These are phyloP conservation scores for Trichogramma pretiosum DNA, from an alignment of 1,140 invertebrate species.

Conservation along the genomic window DNA sequence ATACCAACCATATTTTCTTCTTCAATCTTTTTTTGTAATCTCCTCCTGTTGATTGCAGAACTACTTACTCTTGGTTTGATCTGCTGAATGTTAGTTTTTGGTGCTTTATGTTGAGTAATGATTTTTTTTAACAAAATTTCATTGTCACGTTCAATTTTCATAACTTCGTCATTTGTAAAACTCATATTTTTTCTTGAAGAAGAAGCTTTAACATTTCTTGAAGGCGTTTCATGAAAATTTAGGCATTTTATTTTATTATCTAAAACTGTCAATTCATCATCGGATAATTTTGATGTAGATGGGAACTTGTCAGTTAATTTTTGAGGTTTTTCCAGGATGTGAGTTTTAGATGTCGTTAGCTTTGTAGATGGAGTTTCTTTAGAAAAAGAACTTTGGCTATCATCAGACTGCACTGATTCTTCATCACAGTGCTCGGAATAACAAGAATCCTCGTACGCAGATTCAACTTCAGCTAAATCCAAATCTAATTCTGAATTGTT, in stretches of 20 bases:
- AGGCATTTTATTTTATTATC: constrained; percentile 8
- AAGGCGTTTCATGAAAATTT: constrained; percentile 2
- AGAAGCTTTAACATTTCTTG: background rate
- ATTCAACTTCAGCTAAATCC: constrained; percentile 21
- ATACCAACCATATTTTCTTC: constrained; percentile 33
- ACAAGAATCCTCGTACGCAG: constrained; percentile 29
- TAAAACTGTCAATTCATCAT: background rate
- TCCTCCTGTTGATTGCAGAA: constrained; percentile 36
- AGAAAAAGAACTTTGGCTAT: constrained; percentile 17
- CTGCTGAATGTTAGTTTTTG: constrained; percentile 15
- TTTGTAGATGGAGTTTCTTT: constrained; percentile 8
- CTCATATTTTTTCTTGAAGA: constrained; percentile 39
- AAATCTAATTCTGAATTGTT: background rate
- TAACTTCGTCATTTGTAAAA: constrained; percentile 41
- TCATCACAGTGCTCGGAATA: constrained; percentile 24
- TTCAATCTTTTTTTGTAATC: constrained; percentile 32
- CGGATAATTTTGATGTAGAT: background rate
- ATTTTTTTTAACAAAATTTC: constrained; percentile 42
- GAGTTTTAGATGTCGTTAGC: background rate
- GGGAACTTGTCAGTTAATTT: background rate
- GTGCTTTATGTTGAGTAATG: constrained; percentile 31
- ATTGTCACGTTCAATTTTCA: constrained; percentile 44
- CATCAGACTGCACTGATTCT: constrained; percentile 24
- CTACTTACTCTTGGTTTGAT: constrained; percentile 22
- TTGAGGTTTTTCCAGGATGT: background rate